A percentile compares a stretch with the other conserved stretches of the same genome.
These are phyloP conservation scores for Emydoidea blandingii DNA, from an alignment of 2,797 vertebrate genomes.

Conservation along the genomic window DNA sequence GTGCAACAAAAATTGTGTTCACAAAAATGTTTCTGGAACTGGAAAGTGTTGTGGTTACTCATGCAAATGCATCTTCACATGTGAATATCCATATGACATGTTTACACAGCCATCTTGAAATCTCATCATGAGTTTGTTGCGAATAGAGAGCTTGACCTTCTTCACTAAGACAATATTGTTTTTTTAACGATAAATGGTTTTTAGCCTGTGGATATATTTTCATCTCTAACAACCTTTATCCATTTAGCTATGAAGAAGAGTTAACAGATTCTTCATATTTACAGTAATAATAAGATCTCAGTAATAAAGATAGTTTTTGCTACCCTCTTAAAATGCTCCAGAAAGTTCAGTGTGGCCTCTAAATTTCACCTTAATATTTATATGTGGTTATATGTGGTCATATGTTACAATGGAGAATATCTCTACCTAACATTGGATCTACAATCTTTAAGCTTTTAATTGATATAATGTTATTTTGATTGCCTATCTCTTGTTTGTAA, in stretches of 20 bases:
- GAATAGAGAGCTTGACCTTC: constrained; percentile 26
- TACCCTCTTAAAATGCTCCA: constrained; percentile 17
- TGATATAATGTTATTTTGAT: constrained; percentile 41
- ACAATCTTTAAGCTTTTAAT: constrained; percentile 63
- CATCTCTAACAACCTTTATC: background rate
- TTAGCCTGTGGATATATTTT: constrained; percentile 27
- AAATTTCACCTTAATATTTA: constrained; percentile 34
- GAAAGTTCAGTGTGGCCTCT: constrained; percentile 25
- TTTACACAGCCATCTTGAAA: background rate
- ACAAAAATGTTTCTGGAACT: constrained; percentile 26
- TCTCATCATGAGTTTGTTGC: constrained; percentile 32
- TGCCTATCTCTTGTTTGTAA: constrained; percentile 9
- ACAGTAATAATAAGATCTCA: background rate
- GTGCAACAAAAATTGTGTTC: background rate
- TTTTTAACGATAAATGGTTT: constrained; percentile 38
- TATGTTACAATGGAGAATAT: constrained; percentile 15
- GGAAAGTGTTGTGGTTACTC: constrained; percentile 21
- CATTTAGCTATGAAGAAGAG: background rate
- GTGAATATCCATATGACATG: constrained; percentile 45
- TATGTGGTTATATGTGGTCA: background rate
- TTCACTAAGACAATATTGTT: constrained; percentile 48
- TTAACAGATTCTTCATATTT: background rate
- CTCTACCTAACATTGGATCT: constrained; percentile 35
- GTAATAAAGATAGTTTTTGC: constrained; percentile 27
- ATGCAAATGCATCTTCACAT: constrained; percentile 1